phyloP scores from a whole-genome alignment of 2,797 vertebrate species.

The Notolabrus celidotus region DNA sequence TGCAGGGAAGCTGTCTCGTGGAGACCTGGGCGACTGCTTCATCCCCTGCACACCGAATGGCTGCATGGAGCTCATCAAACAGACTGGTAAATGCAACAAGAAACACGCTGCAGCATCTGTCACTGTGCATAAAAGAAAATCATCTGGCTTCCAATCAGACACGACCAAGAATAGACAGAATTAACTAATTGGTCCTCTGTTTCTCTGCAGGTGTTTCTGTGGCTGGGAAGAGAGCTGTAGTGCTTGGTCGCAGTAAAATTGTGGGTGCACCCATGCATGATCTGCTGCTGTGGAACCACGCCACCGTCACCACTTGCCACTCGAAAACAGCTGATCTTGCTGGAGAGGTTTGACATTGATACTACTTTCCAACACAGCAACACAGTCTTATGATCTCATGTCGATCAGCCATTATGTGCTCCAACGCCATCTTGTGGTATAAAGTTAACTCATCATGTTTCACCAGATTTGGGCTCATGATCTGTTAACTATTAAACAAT shows the following conservation, averaged over 20 bases:
- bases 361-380: not conserved
- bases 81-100: conserved; percentile 86
- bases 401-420: not conserved
- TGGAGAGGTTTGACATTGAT: conserved; percentile 87
- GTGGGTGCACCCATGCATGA: conserved; percentile 98
- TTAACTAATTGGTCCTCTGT: not conserved
- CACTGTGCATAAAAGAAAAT: not conserved
- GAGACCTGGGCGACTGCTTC: conserved; percentile 94
- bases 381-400: not conserved
- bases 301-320: conserved; percentile 97
- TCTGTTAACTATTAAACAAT: not conserved
- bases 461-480: not conserved
- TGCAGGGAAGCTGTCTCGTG: conserved; percentile 96
- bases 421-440: not conserved
- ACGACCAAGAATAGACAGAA: too few relatives aligned
- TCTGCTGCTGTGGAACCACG: conserved; percentile 95
- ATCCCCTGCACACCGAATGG: conserved; percentile 98
- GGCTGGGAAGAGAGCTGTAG: conserved; percentile 93
- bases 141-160: not conserved
- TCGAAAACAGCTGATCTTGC: conserved; percentile 91
- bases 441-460: not conserved
- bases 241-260: conserved; percentile 97
- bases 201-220: conserved; percentile 88
- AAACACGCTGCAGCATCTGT: not conserved
- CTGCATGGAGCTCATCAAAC: conserved; percentile 96